Base-by-base conservation (phyloP, 2,797 vertebrate species). In the Okamejei kenojei region DNA sequence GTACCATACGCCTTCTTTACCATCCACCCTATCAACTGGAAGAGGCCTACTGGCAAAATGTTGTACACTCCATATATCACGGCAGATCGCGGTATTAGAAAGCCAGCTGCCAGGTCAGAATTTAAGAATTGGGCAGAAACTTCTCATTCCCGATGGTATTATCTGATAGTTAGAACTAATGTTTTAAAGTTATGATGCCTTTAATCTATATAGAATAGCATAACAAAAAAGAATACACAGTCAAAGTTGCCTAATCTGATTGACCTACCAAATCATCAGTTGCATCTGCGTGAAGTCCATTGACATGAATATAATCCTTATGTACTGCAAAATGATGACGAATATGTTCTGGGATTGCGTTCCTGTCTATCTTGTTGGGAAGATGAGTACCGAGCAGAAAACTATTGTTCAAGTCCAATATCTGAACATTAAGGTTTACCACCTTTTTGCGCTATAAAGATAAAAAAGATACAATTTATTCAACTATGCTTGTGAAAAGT, bases 351-450 rank as follows among this genome's bases (percentile, higher is more conserved):
- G 99, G 99, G 93, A 99, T 96, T 4, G 96, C 95, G 0, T 95
- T 95, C 93, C 96, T 97, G 17, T 98, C 97, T 80, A 99, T 97
- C 95, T 97, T 97, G 96, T 97, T 98, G 0, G 98, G 98, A 94
- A 97, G 95, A 94, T 98, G 97, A 94, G 98, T 95, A 94, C 98
- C 97, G 93, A 97, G 95, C 65, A 99, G 96, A 94, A 99, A 99
- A 93, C 97, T 96, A 0, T 97, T 98, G 95, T 96, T 98, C 76
- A 99, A 96, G 95, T 99, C 98, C 96, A 99, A 86, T 93, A 99
- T 97, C 94, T 96, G 97, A 92, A 99, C 96, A 0, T 99, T 98
- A 93, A 99, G 97, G 91, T 97, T 96, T 0, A 99, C 98, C 0
- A 98, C 99, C 94, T 96, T 97, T 94, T 96, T 97, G 93, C 98